These are phyloP conservation scores for Halocaridina rubra DNA, from an alignment of 2,888 invertebrate species.

Conservation along the genomic window DNA sequence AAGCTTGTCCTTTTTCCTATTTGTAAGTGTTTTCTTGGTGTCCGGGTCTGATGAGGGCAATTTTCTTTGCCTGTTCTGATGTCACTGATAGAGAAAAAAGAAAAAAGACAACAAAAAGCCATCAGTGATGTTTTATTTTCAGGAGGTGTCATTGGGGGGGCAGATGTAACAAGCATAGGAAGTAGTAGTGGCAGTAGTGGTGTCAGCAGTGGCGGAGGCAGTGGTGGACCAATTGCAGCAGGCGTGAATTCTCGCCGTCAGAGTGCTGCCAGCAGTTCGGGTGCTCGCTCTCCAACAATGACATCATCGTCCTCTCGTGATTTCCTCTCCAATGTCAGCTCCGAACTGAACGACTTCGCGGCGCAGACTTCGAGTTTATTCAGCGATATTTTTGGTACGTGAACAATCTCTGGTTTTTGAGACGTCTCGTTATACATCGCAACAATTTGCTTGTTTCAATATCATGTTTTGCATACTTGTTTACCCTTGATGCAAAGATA, in stretches of 20 bases:
- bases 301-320: conserved; percentile 70
- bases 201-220: conserved; percentile 2
- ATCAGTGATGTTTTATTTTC: background rate
- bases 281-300: conserved; percentile 41
- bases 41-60: too few species aligned
- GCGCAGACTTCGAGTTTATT: conserved; percentile 94
- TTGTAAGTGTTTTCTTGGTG: too few species aligned
- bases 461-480: background rate
- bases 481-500: background rate
- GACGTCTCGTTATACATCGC: too few species aligned
- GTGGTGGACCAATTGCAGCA: background rate
- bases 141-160: conserved; percentile 25
- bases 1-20: too few species aligned
- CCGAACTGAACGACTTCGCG: conserved; percentile 91
- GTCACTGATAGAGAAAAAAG: too few species aligned
- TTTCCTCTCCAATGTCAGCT: conserved; percentile 91
- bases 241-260: conserved; percentile 58
- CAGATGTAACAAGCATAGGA: conserved; percentile 4
- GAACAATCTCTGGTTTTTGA: too few species aligned
- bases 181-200: background rate
- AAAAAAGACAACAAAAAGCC: too few species aligned
- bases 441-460: background rate
- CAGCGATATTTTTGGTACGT: conserved; percentile 88
- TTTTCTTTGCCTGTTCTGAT: too few species aligned
- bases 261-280: conserved; percentile 38